These are phyloP conservation scores for Paradisaea rubra DNA, from an alignment of 2,113 vertebrate species.

Conservation along the genomic window DNA sequence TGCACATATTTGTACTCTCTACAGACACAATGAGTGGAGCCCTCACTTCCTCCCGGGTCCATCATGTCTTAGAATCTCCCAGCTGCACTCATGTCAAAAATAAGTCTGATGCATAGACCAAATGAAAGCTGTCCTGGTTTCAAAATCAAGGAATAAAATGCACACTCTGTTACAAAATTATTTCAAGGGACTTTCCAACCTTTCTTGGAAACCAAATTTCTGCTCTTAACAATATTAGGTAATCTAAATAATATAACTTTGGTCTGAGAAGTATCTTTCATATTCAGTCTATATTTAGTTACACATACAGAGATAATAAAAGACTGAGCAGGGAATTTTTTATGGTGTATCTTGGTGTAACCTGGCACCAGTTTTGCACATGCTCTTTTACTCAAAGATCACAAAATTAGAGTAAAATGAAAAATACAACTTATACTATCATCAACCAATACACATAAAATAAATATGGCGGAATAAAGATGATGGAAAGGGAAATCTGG, in stretches of 20 bases:
- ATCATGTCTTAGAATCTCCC: neutral
- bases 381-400: neutral
- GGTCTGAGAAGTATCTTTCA: neutral
- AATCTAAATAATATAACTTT: neutral
- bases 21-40: neutral
- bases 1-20: neutral
- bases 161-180: neutral
- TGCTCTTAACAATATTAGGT: neutral
- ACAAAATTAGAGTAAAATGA: neutral
- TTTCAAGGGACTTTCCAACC: neutral
- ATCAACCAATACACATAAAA: neutral
- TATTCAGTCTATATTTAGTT: neutral
- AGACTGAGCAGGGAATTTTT: neutral
- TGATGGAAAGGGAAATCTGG: neutral
- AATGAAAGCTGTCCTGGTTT: neutral
- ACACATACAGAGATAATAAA: neutral
- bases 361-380: neutral
- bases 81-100: neutral
- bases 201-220: neutral
- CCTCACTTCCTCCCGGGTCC: neutral
- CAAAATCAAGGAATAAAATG: neutral
- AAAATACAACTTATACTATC: neutral
- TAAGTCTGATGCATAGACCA: neutral
- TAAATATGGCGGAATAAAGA: neutral
- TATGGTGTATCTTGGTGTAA: neutral